Evolutionary conservation across 2,797 vertebrate species (phyloP).

Genomic region (Bucorvus abyssinicus): DNA sequence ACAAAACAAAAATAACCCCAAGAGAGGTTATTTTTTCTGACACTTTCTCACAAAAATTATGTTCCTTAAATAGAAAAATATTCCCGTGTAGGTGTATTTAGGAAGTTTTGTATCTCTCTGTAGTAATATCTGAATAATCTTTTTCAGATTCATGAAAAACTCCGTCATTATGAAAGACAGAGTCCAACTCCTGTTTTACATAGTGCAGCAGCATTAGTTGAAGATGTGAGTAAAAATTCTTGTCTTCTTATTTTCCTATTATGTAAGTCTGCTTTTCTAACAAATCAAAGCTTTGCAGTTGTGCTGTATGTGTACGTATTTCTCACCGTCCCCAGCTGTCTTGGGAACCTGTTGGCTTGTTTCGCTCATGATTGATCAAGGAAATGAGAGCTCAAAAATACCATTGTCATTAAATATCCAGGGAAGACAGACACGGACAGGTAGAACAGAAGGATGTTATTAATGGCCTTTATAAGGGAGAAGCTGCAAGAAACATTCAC

Average conservation of each 20-base stretch:
- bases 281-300: not conserved
- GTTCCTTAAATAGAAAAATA: not conserved
- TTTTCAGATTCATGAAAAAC: slow-evolving; percentile 90
- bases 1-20: not conserved
- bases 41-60: not conserved
- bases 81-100: not conserved
- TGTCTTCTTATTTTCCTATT: not conserved
- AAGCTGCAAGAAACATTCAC: not conserved
- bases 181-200: slow-evolving; percentile 88
- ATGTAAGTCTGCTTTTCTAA: not conserved
- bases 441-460: not conserved
- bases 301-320: not conserved
- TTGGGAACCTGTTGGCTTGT: not conserved
- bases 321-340: not conserved
- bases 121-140: not conserved
- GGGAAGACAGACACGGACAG: not conserved
- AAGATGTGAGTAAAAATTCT: slow-evolving; percentile 83
- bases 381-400: not conserved
- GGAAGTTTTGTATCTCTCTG: not conserved
- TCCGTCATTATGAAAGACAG: slow-evolving; percentile 88
- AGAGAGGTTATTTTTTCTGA: not conserved
- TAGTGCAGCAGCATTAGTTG: slow-evolving; percentile 87
- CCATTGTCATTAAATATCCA: not conserved
- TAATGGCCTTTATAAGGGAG: not conserved
- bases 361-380: not conserved